Conservation (phyloP, 2,113 vertebrate species). For the Lophotis ruficrista region DNA sequence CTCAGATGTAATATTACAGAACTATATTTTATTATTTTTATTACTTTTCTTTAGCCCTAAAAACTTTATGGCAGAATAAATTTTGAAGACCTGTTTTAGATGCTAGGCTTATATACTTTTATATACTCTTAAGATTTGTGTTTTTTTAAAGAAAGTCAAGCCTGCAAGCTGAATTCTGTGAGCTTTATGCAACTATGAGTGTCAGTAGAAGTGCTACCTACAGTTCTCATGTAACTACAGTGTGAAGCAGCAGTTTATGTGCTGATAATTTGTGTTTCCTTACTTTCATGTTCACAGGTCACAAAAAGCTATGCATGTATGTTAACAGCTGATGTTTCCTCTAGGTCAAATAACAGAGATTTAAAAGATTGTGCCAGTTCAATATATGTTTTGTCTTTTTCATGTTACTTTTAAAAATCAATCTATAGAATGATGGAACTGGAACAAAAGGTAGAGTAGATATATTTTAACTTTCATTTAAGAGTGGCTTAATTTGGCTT, state of each 20-base stretch:
- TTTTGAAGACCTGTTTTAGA: background rate
- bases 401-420: background rate
- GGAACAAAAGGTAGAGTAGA: background rate
- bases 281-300: background rate
- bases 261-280: background rate
- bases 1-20: background rate
- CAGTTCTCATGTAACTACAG: background rate
- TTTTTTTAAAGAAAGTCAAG: background rate
- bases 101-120: background rate
- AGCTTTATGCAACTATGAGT: background rate
- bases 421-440: background rate
- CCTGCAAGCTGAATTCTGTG: background rate
- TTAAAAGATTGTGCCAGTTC: background rate
- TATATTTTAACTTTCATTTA: background rate
- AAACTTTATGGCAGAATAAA: background rate
- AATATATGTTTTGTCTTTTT: background rate
- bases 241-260: background rate
- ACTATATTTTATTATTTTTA: background rate
- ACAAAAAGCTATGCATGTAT: conserved; percentile 8
- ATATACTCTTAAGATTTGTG: background rate
- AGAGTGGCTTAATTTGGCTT: background rate
- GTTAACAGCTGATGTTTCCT: background rate
- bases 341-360: background rate
- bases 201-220: background rate
- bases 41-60: background rate